Evolutionary conservation across 2,113 vertebrate species (phyloP).

Genomic region (Poecilia latipinna): DNA sequence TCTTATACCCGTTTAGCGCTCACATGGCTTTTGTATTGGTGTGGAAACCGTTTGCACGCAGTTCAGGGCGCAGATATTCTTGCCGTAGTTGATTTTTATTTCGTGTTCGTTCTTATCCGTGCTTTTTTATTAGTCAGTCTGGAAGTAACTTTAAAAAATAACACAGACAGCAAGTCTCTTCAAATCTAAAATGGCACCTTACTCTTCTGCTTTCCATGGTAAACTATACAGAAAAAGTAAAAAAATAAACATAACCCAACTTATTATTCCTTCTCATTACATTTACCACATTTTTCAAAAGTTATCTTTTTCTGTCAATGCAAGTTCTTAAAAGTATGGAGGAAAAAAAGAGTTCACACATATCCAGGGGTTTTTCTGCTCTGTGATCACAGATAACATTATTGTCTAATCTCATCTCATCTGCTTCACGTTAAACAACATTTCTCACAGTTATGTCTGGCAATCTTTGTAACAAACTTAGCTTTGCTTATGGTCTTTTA

Average conservation of each 20-base stretch:
- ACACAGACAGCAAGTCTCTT: not conserved
- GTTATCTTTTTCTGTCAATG: not conserved
- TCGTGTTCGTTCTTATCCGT: not conserved
- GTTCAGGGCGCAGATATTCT: constrained; percentile 12
- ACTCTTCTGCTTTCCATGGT: not conserved
- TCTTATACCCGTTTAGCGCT: constrained; percentile 11
- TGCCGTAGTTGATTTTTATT: constrained; percentile 18
- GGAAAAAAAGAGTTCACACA: no score
- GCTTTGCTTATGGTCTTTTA: not conserved
- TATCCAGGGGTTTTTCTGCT: no score
- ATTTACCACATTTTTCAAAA: not conserved
- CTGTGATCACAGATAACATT: no score
- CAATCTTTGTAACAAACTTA: no score
- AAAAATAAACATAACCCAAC: no score
- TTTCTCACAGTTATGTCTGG: no score
- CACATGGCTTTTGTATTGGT: constrained; percentile 13
- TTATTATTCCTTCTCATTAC: no score
- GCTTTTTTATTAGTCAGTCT: constrained; percentile 12
- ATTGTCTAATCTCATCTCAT: no score
- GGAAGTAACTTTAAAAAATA: not conserved
- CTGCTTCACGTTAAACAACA: no score
- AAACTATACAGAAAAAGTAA: no score
- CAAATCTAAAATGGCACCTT: not conserved
- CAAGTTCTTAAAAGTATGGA: not conserved
- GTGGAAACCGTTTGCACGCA: constrained; percentile 34